Evolutionary conservation across 1,140 invertebrate species (phyloP).

Genomic region (Drosophila littoralis): DNA sequence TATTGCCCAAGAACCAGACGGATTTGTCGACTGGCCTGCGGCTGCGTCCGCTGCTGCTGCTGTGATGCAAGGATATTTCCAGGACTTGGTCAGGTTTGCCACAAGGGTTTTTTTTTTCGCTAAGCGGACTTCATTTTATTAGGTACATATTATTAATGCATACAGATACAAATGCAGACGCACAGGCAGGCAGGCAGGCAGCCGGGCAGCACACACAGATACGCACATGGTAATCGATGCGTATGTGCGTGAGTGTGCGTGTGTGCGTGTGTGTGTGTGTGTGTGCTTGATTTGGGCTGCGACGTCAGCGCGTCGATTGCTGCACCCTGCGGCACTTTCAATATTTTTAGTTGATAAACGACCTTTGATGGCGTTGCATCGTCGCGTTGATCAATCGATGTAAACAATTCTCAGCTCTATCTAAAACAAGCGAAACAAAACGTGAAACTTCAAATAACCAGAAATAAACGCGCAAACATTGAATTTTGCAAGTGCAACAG

Average conservation of each 20-base stretch:
- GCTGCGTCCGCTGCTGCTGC: conserved; percentile 40
- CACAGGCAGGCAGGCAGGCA: conserved; percentile 39
- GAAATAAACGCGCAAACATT: neutral
- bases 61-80: conserved; percentile 60
- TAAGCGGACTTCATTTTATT: conserved; percentile 71
- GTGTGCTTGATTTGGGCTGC: conserved; percentile 46
- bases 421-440: neutral
- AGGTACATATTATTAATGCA: conserved; percentile 65
- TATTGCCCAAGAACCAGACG: conserved; percentile 62
- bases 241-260: conserved; percentile 11
- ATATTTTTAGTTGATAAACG: conserved; percentile 84
- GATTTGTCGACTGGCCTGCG: conserved; percentile 38
- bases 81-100: conserved; percentile 51
- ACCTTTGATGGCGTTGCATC: conserved; percentile 84
- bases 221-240: conserved; percentile 19
- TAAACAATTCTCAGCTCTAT: neutral
- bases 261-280: conserved; percentile 32
- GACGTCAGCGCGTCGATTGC: conserved; percentile 40
- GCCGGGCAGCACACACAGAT: conserved; percentile 19
- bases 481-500: conserved; percentile 6
- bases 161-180: neutral
- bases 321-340: conserved; percentile 52
- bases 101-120: conserved; percentile 59
- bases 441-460: neutral
- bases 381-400: conserved; percentile 73